These are phyloP conservation scores for Salticus scenicus DNA, from an alignment of 2,888 invertebrate species.

Conservation along the genomic window DNA sequence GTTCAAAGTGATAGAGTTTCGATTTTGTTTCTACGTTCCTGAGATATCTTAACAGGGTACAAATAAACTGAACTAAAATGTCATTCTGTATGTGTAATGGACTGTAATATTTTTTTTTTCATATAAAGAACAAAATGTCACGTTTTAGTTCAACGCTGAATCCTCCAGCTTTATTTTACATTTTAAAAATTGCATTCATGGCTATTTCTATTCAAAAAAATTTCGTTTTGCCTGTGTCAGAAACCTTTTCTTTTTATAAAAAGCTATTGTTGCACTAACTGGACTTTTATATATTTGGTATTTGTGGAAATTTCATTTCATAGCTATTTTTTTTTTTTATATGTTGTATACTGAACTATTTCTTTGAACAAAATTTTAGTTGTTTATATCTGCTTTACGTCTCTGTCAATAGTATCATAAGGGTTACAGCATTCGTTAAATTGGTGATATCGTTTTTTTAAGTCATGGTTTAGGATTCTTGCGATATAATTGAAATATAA, in stretches of 20 bases:
- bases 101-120: neutral
- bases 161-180: neutral
- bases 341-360: too few species aligned
- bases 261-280: neutral
- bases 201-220: neutral
- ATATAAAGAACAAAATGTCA: slow-evolving; percentile 10
- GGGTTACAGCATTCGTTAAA: too few species aligned
- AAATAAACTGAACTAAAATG: neutral
- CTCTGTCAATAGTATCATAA: too few species aligned
- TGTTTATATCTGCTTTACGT: too few species aligned
- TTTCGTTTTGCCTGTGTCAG: neutral
- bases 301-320: too few species aligned
- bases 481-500: too few species aligned
- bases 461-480: too few species aligned
- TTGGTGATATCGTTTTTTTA: too few species aligned
- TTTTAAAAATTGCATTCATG: neutral
- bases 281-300: neutral
- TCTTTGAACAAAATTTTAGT: too few species aligned
- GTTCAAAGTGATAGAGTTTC: neutral
- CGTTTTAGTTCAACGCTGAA: slow-evolving; percentile 2
- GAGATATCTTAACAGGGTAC: too few species aligned
- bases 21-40: neutral
- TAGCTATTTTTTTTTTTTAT: too few species aligned
- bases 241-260: too few species aligned
- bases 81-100: neutral